These are phyloP conservation scores for Erpobdella octoculata DNA, from an alignment of 2,888 invertebrate genomes.

Conservation along the genomic window DNA sequence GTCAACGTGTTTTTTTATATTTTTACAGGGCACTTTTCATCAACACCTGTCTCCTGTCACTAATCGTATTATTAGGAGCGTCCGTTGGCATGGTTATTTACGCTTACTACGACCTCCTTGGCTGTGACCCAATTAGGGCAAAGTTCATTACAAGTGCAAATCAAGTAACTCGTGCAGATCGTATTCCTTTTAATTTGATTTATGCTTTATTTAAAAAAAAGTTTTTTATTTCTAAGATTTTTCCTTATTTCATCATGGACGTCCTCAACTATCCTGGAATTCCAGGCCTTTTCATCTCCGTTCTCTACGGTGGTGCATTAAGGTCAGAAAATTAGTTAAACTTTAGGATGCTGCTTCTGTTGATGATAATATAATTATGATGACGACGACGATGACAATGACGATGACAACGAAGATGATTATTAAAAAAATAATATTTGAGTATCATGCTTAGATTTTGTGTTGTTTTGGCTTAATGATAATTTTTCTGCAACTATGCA, in stretches of 20 bases:
- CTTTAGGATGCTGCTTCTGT: too few species aligned
- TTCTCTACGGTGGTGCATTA: slow-evolving; percentile 38
- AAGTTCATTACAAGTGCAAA: slow-evolving; percentile 36
- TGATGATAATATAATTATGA: too few species aligned
- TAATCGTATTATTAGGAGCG: slow-evolving; percentile 50
- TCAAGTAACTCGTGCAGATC: slow-evolving; percentile 32
- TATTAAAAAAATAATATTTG: too few species aligned
- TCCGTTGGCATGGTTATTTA: slow-evolving; percentile 72
- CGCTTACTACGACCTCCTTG: slow-evolving; percentile 59
- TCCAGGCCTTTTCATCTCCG: slow-evolving; percentile 37
- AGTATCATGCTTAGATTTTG: too few species aligned
- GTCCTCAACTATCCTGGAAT: slow-evolving; percentile 38
- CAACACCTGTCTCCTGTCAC: slow-evolving; percentile 35
- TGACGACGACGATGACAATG: too few species aligned
- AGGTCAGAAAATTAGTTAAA: too few species aligned
- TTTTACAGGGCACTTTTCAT: slow-evolving; percentile 34
- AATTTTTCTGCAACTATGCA: too few species aligned
- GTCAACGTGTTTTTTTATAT: background rate
- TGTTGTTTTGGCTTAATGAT: too few species aligned
- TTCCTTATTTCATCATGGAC: slow-evolving; percentile 37
- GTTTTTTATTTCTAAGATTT: slow-evolving; percentile 32
- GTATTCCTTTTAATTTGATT: background rate
- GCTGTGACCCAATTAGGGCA: slow-evolving; percentile 37
- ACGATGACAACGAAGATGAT: too few species aligned
- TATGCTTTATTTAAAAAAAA: too few species aligned